Evolutionary conservation across 1,140 invertebrate species (phyloP).

Genomic region (Metaphire vulgaris): DNA sequence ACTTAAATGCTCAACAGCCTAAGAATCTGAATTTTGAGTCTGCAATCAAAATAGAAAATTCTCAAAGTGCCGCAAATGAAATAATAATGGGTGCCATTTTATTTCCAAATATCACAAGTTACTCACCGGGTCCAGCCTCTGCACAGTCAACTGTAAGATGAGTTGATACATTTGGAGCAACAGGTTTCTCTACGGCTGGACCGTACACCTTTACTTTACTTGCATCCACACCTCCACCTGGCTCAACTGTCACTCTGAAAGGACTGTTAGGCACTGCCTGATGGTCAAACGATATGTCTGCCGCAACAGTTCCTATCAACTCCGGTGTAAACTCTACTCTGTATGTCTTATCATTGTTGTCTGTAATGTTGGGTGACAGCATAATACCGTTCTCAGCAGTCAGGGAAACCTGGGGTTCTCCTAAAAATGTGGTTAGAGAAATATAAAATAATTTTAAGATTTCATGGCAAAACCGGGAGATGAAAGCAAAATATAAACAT

Average conservation of each 20-base stretch:
- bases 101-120: no score
- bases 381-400: not conserved
- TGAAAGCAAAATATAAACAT: no score
- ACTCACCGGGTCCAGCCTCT: conserved; percentile 20
- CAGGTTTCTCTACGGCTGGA: conserved; percentile 12
- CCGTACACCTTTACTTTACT: conserved; percentile 19
- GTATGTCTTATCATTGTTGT: conserved; percentile 18
- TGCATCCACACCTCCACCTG: conserved; percentile 26
- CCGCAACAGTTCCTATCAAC: not conserved
- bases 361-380: conserved; percentile 5
- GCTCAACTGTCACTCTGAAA: conserved; percentile 14
- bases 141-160: conserved; percentile 9
- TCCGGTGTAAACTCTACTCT: conserved; percentile 7
- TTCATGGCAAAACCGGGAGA: no score
- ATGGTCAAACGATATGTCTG: conserved; percentile 9
- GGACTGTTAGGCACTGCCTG: conserved; percentile 16
- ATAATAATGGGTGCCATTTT: no score
- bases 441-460: no score
- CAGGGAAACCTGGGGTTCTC: conserved; percentile 8
- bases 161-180: conserved; percentile 4
- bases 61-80: no score
- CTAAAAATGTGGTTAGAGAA: no score
- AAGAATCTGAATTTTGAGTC: no score
- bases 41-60: no score
- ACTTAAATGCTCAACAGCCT: no score